These are phyloP conservation scores for Acrobasis repandana DNA, from an alignment of 2,888 invertebrate genomes.

Conservation along the genomic window DNA sequence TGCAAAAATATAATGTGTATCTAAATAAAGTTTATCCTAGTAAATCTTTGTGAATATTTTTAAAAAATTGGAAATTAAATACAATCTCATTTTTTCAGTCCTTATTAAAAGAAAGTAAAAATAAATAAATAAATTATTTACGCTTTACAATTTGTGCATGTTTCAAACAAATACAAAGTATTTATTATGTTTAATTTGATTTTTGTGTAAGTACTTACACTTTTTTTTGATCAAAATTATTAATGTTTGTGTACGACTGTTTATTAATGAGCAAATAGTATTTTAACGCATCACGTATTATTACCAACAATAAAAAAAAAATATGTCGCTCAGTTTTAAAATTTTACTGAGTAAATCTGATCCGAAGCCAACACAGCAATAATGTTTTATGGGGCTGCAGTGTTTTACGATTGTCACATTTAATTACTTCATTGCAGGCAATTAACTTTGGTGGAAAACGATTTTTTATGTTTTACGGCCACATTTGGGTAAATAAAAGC, in stretches of 20 bases:
- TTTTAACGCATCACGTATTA: background rate
- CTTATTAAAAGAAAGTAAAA: too few relatives aligned
- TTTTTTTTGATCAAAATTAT: too few relatives aligned
- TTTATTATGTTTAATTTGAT: too few relatives aligned
- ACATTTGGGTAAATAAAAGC: conserved; percentile 80
- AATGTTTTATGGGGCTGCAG: conserved; percentile 70
- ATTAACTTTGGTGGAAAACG: conserved; percentile 78
- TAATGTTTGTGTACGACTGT: too few relatives aligned
- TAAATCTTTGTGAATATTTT: too few relatives aligned
- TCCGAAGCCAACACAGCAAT: conserved; percentile 58
- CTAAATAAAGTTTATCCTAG: background rate
- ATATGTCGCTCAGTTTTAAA: conserved; percentile 27
- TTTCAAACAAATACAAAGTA: too few relatives aligned
- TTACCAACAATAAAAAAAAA: conserved; percentile 13
- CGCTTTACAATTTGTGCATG: too few relatives aligned
- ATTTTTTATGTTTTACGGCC: conserved; percentile 76
- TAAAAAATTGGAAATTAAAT: too few relatives aligned
- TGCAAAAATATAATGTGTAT: conserved; percentile 7
- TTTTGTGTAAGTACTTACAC: too few relatives aligned
- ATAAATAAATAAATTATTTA: too few relatives aligned
- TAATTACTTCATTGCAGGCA: conserved; percentile 81
- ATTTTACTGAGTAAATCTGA: conserved; percentile 51
- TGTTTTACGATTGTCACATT: conserved; percentile 82
- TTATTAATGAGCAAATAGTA: too few relatives aligned
- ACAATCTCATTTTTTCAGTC: too few relatives aligned